phyloP scores from a whole-genome alignment of 2,888 invertebrate genomes.

The Drosophila sordidula region DNA sequence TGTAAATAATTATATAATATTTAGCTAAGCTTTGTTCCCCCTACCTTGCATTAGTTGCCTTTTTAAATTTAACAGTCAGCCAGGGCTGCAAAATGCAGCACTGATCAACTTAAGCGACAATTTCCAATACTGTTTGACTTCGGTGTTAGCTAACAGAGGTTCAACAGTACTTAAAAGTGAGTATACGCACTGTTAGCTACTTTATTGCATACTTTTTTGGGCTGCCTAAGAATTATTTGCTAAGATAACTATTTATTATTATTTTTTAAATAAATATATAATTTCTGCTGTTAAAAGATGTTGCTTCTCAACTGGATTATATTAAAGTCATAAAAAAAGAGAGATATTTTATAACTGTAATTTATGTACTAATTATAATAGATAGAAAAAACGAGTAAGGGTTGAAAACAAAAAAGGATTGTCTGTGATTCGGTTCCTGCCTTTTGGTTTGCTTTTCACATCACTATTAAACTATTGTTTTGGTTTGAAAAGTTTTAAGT shows the following conservation, averaged over 20 bases:
- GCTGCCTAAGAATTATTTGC: neutral
- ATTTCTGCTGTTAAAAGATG: too few species aligned
- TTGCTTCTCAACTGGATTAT: too few species aligned
- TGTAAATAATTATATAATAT: neutral
- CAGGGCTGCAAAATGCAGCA: neutral
- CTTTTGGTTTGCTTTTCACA: too few species aligned
- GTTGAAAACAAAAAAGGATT: too few species aligned
- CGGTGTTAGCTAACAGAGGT: conserved; percentile 1
- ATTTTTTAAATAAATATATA: too few species aligned
- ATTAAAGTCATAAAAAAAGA: too few species aligned
- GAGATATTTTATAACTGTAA: too few species aligned
- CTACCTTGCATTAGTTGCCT: neutral
- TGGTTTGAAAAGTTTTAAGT: too few species aligned
- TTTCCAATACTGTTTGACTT: neutral
- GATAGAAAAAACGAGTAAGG: too few species aligned
- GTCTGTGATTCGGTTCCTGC: too few species aligned
- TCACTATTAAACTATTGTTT: too few species aligned
- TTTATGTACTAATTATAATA: too few species aligned
- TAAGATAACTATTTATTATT: neutral
- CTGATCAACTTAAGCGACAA: neutral
- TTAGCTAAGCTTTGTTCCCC: neutral
- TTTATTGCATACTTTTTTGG: conserved; percentile 5
- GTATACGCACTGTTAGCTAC: neutral
- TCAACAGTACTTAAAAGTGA: neutral
- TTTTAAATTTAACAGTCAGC: neutral